phyloP scores from a whole-genome alignment of 2,888 invertebrate species.

The Apodemia hepburni region DNA sequence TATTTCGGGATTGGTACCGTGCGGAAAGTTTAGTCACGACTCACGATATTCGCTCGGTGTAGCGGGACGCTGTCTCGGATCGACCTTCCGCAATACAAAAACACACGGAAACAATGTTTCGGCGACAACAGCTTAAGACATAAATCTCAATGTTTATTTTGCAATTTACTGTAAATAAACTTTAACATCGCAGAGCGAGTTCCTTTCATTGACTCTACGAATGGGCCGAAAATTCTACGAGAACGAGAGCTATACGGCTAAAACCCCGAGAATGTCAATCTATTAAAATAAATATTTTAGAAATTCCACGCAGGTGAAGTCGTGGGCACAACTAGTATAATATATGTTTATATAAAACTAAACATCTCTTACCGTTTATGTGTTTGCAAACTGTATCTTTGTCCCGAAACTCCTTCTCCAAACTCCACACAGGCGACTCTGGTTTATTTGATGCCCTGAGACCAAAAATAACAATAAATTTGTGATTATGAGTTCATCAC shows the following conservation, averaged over 20 bases:
- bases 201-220: not conserved
- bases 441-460: slow-evolving; percentile 64
- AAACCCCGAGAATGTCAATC: too few species aligned
- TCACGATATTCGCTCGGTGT: slow-evolving; percentile 40
- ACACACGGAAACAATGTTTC: not conserved
- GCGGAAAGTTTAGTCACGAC: slow-evolving; percentile 71
- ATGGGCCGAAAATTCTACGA: not conserved
- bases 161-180: not conserved
- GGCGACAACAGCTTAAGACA: not conserved
- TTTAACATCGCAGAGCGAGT: not conserved
- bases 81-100: slow-evolving; percentile 58
- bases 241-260: too few species aligned
- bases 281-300: too few species aligned
- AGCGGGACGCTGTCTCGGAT: slow-evolving; percentile 48
- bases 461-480: slow-evolving; percentile 39
- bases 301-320: too few species aligned
- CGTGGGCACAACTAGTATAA: too few species aligned
- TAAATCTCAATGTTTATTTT: not conserved
- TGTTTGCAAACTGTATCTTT: slow-evolving; percentile 62
- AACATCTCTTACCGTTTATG: slow-evolving; percentile 61
- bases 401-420: slow-evolving; percentile 62
- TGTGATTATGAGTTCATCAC: too few species aligned
- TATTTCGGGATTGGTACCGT: slow-evolving; percentile 78
- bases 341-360: not conserved
- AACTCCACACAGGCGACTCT: slow-evolving; percentile 66